Percentiles rank a stretch among this genome's conserved stretches.
Evolutionary conservation across 1,140 invertebrate genomes (phyloP).

Genomic region (Atopsyche davidsoni): DNA sequence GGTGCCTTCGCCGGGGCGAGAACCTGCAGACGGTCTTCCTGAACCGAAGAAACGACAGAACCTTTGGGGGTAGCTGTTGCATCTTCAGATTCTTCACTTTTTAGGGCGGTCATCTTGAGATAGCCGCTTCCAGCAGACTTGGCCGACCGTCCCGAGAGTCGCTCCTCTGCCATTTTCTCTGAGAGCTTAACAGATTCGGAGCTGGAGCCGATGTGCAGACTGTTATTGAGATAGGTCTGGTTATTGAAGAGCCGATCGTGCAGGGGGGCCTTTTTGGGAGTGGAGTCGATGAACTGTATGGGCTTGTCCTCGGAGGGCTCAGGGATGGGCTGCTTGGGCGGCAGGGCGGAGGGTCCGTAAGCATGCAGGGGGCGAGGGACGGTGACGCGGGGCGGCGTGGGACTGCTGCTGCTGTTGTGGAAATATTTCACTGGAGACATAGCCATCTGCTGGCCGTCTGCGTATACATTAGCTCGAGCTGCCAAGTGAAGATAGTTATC

Average conservation of each 20-base stretch:
- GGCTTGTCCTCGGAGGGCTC: constrained; percentile 29
- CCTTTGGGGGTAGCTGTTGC: constrained; percentile 1
- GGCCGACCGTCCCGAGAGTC: constrained; percentile 38
- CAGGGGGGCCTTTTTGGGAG: neutral
- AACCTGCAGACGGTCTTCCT: constrained; percentile 29
- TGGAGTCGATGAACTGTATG: constrained; percentile 3
- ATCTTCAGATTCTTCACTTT: constrained; percentile 18
- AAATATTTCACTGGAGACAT: constrained; percentile 5
- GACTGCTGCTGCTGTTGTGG: neutral
- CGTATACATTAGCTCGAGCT: constrained; percentile 20
- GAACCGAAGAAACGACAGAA: constrained; percentile 30
- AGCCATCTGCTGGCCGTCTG: neutral
- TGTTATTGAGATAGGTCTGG: constrained; percentile 21
- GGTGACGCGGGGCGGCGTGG: neutral
- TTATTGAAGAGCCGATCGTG: neutral
- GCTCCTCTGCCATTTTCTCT: constrained; percentile 36
- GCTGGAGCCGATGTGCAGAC: constrained; percentile 37
- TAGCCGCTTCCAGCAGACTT: constrained; percentile 40
- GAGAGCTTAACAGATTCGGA: constrained; percentile 39
- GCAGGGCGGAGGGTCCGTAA: constrained; percentile 30
- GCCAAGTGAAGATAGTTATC: constrained; percentile 71
- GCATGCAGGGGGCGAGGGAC: constrained; percentile 29
- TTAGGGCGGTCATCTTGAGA: constrained; percentile 43
- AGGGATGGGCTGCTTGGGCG: constrained; percentile 1
- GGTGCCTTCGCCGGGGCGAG: constrained; percentile 22